A percentile compares a stretch with the other conserved stretches of the same genome.
These are phyloP conservation scores for Cyclina sinensis DNA, from an alignment of 1,140 invertebrate species.

Conservation along the genomic window DNA sequence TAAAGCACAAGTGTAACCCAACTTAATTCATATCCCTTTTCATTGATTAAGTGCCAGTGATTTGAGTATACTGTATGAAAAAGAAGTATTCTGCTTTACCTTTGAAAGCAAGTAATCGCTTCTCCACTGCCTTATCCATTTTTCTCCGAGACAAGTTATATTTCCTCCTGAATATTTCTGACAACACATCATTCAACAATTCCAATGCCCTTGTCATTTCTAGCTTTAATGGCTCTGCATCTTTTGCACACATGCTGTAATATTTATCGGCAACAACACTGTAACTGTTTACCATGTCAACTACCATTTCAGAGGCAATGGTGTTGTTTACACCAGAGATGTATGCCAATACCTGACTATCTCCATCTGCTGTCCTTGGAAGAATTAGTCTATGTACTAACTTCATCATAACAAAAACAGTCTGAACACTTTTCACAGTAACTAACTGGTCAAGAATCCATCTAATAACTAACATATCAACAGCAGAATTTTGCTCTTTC, in stretches of 20 bases:
- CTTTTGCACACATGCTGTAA: background rate
- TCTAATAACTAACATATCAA: slow-evolving; percentile 5
- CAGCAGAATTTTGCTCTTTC: background rate
- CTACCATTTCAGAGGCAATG: background rate
- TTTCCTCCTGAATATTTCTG: background rate
- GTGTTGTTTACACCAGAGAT: background rate
- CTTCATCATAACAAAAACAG: background rate
- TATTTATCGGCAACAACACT: background rate
- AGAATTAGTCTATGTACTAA: background rate
- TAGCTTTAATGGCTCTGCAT: background rate
- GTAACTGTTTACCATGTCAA: slow-evolving; percentile 24
- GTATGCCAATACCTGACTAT: background rate
- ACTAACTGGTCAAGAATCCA: slow-evolving; percentile 36
- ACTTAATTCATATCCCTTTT: too few species aligned
- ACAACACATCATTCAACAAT: background rate
- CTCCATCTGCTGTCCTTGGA: too few species aligned
- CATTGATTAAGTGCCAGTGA: too few species aligned
- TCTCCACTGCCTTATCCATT: background rate
- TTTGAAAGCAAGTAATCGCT: background rate
- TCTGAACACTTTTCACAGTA: background rate
- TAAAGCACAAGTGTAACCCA: too few species aligned
- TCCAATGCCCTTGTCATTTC: background rate
- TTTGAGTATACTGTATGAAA: too few species aligned
- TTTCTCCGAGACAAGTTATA: background rate
- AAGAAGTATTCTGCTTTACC: too few species aligned